phyloP scores from a whole-genome alignment of 2,888 invertebrate genomes.

The Caenorhabditis drosophilae region DNA sequence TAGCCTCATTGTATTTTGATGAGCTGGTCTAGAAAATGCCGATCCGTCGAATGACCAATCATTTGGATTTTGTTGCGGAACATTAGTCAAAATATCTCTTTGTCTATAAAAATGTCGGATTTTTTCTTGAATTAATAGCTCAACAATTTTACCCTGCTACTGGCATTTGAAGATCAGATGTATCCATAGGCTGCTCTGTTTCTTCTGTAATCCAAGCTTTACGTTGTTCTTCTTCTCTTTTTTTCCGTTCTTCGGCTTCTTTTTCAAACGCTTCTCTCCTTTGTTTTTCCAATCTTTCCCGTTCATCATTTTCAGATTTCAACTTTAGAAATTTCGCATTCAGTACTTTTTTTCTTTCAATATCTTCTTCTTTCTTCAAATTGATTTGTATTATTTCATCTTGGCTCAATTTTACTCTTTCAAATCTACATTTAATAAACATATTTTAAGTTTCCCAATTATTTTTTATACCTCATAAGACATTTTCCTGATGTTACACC shows the following conservation, averaged over 20 bases:
- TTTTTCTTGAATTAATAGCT: neutral
- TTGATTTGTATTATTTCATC: constrained; percentile 39
- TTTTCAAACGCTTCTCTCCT: constrained; percentile 31
- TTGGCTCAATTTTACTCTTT: constrained; percentile 21
- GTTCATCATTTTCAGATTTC: constrained; percentile 46
- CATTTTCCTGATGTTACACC: constrained; percentile 41
- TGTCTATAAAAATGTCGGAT: constrained; percentile 1
- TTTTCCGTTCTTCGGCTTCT: constrained; percentile 19
- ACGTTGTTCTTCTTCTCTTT: constrained; percentile 23
- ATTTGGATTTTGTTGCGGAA: constrained; percentile 17
- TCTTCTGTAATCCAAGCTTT: constrained; percentile 9
- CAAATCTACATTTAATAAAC: constrained; percentile 1
- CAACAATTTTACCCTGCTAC: constrained; percentile 2
- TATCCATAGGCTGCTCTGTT: constrained; percentile 11
- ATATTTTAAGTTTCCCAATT: neutral
- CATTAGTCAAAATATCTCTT: constrained; percentile 25
- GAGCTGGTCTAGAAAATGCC: constrained; percentile 20
- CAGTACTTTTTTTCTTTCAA: constrained; percentile 16
- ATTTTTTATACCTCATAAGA: constrained; percentile 28
- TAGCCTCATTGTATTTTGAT: constrained; percentile 18
- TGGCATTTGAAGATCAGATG: constrained; percentile 1
- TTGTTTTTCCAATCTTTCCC: constrained; percentile 35
- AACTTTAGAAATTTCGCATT: constrained; percentile 27
- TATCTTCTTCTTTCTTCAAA: constrained; percentile 23
- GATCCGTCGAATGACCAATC: constrained; percentile 40